Base-by-base conservation (phyloP, 2,888 invertebrate genomes). In the Psylliodes chrysocephalus region DNA sequence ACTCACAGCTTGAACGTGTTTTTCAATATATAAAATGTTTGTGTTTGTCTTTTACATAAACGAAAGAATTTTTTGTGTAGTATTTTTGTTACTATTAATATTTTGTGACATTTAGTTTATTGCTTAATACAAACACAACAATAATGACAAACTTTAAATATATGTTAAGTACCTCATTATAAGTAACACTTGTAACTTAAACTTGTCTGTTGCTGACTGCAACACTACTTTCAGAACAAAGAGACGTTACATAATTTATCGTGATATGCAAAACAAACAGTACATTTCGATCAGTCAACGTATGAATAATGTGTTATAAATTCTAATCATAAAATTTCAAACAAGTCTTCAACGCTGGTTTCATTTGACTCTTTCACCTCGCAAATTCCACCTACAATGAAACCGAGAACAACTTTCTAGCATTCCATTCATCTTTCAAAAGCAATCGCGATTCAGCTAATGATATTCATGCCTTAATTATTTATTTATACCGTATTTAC, bases 371-470 rank as follows among this genome's bases (percentile, higher is more conserved):
- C 73, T 75, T 75, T 74, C 75, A 75, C 74, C 71, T 73, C 64
- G 71, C 73, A 64, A 70, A 69, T 76, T 59, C 74, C 78, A 74
- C 78, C 78, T 73, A 78, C 78, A 75, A 76, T 71, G 73, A 71
- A 71, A 72, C 71, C 59, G 65, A 65, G 69, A 76, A 75, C 75
- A 73, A 75, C 77, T 76, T 77, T 78, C 77, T 78, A 75, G 73
- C 74, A 74, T 76, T 75, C 77, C 76, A 74, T 73, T 72, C 72
- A 68, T 72, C 71, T 68, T 68, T 72, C 30, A 46, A 61, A 55
- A 60, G 56, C 49, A 14, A 28, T 49, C 49, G 3, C 10, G 49
- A 49, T 49, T 19, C 15, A 49, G 7, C 22, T 46, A 46, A 46
- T 46, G 25, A 7, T 49, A 49, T 49, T 28, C 49, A 28, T 28